Conservation (phyloP, 2,888 invertebrate species). For the Drosophila antonietae region DNA sequence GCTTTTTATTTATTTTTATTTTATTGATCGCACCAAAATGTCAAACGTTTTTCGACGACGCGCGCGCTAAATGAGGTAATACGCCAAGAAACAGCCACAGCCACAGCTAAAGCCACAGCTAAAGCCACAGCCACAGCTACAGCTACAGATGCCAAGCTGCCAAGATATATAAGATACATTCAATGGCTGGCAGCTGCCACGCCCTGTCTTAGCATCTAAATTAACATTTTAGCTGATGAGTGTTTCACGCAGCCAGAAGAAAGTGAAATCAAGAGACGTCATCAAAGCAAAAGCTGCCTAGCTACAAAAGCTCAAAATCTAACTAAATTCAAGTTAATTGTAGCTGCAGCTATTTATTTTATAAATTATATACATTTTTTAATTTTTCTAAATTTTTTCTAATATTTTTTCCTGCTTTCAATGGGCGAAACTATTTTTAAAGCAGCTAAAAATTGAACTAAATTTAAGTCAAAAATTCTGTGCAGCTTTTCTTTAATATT, state of each 20-base stretch:
- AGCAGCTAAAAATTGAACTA: too few relatives aligned
- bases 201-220: conserved; percentile 57
- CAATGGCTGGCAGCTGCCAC: conserved; percentile 37
- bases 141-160: not conserved
- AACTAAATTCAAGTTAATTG: not conserved
- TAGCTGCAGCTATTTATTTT: not conserved
- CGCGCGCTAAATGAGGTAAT: conserved; percentile 71
- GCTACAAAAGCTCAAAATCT: not conserved
- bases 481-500: too few relatives aligned
- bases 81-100: conserved; percentile 36
- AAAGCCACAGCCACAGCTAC: conserved; percentile 11
- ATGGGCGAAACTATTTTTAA: too few relatives aligned
- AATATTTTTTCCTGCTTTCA: not conserved
- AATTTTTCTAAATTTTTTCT: not conserved
- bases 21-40: conserved; percentile 78
- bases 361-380: not conserved
- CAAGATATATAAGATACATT: not conserved
- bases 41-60: conserved; percentile 72
- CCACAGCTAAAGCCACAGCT: conserved; percentile 7
- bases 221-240: conserved; percentile 64
- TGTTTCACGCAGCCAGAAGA: conserved; percentile 51
- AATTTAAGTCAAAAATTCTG: too few relatives aligned
- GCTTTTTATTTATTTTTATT: conserved; percentile 58
- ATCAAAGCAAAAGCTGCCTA: conserved; percentile 2
- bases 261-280: conserved; percentile 59